Base-by-base conservation (phyloP, 1,140 invertebrate genomes). In the Brachionus angularis region DNA sequence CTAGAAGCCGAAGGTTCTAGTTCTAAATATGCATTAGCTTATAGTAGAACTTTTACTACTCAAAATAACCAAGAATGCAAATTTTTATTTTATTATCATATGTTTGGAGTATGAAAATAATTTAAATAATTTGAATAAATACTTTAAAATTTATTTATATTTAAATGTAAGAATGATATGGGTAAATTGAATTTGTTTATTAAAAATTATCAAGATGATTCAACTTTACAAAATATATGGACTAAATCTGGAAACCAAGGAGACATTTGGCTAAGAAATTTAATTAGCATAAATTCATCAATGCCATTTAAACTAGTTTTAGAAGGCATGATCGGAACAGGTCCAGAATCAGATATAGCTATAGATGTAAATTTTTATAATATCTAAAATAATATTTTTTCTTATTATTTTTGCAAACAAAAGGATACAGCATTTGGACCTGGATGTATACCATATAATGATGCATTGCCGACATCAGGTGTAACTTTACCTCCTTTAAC, bases 21-120 rank as follows among this genome's bases (percentile, higher is more conserved):
- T 10, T 16, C 21, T 14, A 77, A 77, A 21, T 3, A 7, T 18
- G 75, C 79, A 36, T 73, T 64, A 47, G 78, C 78, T 14, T 31
- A 74, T 50, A 72, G 80, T 7, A 16, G 78, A 7, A 78, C 76
- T 71, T 50, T 50, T 29, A 18, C 42, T 1, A 39, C 53, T 23
- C 12, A 50, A 12, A 1, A 7, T 50, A n/a, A 50, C 31, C 29
- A 18, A 49, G 46, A 25, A 36, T 36, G 46, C 27, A 31, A 50
- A 16, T 16, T 70, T n/a, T 29, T 36, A 23, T 70, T 70, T 39
- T 50, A 70, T 36, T 73, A 73, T 61, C 55, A 73, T 31, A 73
- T 73, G 72, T 71, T 71, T 47, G 72, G 72, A 2, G 53, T 58
- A 58, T 39, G 21, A n/a, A n/a, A n/a, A n/a, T n/a, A n/a, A 33